Percentiles rank a stretch among this genome's conserved stretches.
Conservation (phyloP, 2,888 invertebrate species). For the Zygothrica quintamaculata region DNA sequence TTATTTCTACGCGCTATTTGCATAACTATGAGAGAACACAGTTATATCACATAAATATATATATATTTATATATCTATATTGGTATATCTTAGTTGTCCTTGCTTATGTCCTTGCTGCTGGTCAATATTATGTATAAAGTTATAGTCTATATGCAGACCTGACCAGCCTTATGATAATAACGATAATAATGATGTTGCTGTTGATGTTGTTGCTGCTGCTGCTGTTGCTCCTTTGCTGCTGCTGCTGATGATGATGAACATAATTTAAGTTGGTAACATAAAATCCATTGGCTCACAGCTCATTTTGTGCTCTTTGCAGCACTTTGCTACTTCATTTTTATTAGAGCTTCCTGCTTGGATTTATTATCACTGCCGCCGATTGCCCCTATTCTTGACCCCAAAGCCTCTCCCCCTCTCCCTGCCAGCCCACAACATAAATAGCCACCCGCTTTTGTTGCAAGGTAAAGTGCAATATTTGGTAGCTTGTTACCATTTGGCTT, state of each 20-base stretch:
- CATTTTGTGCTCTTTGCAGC: neutral
- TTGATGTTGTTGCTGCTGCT: no score
- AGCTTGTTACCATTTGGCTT: conserved; percentile 4
- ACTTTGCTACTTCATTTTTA: conserved; percentile 58
- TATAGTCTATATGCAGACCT: neutral
- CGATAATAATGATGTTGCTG: no score
- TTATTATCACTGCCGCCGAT: conserved; percentile 49
- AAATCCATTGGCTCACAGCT: conserved; percentile 37
- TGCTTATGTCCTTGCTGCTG: neutral
- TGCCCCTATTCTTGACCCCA: neutral
- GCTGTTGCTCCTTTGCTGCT: no score
- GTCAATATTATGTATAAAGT: neutral
- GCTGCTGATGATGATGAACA: no score
- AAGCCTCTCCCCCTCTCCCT: neutral
- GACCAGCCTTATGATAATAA: neutral
- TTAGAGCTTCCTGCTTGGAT: conserved; percentile 58
- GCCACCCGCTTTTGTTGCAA: conserved; percentile 47
- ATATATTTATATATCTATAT: no score
- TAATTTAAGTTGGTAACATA: conserved; percentile 32
- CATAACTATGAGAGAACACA: conserved; percentile 60
- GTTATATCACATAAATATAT: no score
- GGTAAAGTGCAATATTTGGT: conserved; percentile 61
- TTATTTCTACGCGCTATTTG: conserved; percentile 74
- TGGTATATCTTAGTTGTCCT: neutral
- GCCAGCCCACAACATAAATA: neutral